Evolutionary conservation across 2,113 vertebrate species (phyloP).

Genomic region (Chiloscyllium plagiosum): DNA sequence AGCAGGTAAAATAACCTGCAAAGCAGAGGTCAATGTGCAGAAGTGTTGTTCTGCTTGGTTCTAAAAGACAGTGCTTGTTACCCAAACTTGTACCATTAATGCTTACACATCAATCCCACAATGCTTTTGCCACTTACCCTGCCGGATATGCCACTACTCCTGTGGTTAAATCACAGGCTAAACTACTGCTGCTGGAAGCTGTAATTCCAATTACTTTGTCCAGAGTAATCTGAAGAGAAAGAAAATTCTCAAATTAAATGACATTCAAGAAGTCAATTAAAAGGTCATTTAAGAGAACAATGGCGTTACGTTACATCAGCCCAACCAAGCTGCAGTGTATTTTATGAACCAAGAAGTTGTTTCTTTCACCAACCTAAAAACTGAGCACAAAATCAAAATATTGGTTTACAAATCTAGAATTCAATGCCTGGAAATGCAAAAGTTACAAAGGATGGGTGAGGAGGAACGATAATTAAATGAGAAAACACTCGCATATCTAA

Average conservation of each 20-base stretch:
- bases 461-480: not conserved
- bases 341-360: not conserved
- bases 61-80: not conserved
- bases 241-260: not conserved
- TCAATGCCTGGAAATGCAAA: not conserved
- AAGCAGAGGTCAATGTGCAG: not conserved
- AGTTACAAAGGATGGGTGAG: too few species aligned
- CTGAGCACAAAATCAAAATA: not conserved
- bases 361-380: not conserved
- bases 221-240: conserved; percentile 61
- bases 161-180: conserved; percentile 70
- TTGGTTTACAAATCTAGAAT: not conserved
- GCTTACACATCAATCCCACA: not conserved
- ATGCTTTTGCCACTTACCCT: conserved; percentile 60
- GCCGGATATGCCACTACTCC: conserved; percentile 75
- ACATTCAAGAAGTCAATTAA: not conserved
- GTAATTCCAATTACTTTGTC: conserved; percentile 79
- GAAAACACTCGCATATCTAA: not conserved
- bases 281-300: not conserved
- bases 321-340: not conserved
- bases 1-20: not conserved
- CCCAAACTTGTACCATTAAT: not conserved
- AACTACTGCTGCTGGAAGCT: conserved; percentile 59
- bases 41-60: not conserved
- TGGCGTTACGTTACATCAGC: not conserved